Conservation (phyloP, 2,113 vertebrate genomes). For the Vidua macroura region DNA sequence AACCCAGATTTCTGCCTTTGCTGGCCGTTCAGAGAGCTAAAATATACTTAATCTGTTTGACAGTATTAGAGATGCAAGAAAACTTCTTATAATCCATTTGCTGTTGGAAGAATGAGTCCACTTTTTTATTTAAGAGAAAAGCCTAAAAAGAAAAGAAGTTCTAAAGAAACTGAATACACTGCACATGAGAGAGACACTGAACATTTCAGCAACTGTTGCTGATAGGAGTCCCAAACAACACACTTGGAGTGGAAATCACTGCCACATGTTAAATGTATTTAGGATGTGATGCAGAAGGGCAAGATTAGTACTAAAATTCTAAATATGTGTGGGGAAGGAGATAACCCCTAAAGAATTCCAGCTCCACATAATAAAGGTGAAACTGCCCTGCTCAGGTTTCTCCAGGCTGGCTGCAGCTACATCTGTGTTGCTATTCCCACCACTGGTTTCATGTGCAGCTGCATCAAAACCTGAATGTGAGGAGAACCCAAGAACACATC, state of each 20-base stretch:
- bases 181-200: neutral
- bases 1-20: neutral
- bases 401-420: neutral
- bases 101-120: neutral
- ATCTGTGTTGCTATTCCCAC: constrained; percentile 19
- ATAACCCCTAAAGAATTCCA: constrained; percentile 39
- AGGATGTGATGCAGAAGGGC: constrained; percentile 44
- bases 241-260: constrained; percentile 40
- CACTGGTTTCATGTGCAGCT: neutral
- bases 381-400: constrained; percentile 41
- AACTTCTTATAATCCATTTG: neutral
- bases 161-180: neutral
- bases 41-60: neutral
- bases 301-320: constrained; percentile 46
- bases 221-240: neutral
- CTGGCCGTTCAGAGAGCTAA: neutral
- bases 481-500: constrained; percentile 31
- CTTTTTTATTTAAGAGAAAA: neutral
- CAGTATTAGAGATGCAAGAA: neutral
- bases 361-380: constrained; percentile 28
- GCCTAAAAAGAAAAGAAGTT: neutral
- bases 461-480: neutral
- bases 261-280: constrained; percentile 54
- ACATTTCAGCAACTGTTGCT: neutral
- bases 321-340: constrained; percentile 28